These are phyloP conservation scores for Bubo bubo DNA, from an alignment of 2,113 vertebrate species.

Conservation along the genomic window DNA sequence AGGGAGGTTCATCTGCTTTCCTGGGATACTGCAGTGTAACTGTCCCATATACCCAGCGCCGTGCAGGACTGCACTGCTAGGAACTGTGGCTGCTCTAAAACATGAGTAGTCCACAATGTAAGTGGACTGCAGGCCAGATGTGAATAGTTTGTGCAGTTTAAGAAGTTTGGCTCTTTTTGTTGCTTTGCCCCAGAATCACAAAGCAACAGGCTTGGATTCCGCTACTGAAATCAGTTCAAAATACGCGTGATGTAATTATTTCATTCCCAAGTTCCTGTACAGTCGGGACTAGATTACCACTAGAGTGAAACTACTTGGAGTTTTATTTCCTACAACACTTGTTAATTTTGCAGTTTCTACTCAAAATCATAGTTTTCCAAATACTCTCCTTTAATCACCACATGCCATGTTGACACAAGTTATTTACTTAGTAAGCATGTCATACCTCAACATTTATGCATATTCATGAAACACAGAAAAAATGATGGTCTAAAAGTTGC, in stretches of 20 bases:
- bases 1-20: not conserved
- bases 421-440: not conserved
- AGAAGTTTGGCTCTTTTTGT: not conserved
- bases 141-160: not conserved
- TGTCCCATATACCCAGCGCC: fast-evolving
- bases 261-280: not conserved
- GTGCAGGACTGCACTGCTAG: not conserved
- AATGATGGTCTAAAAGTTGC: not conserved
- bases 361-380: not conserved
- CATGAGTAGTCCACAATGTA: not conserved
- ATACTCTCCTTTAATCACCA: not conserved
- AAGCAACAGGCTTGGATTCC: not conserved
- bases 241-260: not conserved
- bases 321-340: not conserved
- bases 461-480: not conserved
- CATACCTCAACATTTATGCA: not conserved
- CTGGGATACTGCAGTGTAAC: not conserved
- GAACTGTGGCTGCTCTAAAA: not conserved
- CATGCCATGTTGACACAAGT: not conserved
- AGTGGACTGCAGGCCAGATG: not conserved
- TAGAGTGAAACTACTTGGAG: not conserved
- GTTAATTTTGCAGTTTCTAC: not conserved
- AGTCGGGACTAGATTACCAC: not conserved
- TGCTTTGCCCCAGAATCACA: not conserved
- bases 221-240: not conserved